A percentile compares a stretch with the other conserved stretches of the same genome.
Conservation (phyloP, 2,797 vertebrate species). For the Graptemys geographica region DNA sequence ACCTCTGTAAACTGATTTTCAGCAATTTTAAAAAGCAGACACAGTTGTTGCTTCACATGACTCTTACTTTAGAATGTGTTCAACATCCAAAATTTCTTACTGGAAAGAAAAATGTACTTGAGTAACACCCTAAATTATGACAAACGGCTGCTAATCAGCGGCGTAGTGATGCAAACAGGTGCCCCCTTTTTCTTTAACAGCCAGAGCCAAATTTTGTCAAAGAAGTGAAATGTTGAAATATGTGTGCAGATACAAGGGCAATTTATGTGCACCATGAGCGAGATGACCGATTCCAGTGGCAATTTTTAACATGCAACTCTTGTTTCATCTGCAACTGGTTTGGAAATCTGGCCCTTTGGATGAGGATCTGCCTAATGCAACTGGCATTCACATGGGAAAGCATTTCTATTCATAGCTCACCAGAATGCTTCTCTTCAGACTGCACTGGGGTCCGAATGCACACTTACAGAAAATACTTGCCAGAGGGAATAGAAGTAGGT, state of each 20-base stretch:
- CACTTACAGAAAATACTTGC: not conserved
- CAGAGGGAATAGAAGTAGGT: not conserved
- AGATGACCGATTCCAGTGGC: not conserved
- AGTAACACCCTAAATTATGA: not conserved
- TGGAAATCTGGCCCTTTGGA: not conserved
- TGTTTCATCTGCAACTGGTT: not conserved
- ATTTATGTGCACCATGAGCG: not conserved
- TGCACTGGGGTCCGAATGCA: not conserved
- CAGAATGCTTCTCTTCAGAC: not conserved
- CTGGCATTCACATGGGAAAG: not conserved
- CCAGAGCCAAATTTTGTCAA: not conserved
- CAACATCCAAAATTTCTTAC: not conserved
- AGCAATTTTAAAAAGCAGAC: not conserved
- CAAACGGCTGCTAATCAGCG: rapidly evolving
- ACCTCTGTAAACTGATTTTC: not conserved
- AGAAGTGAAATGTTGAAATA: not conserved
- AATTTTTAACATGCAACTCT: not conserved
- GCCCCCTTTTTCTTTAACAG: not conserved
- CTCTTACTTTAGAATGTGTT: not conserved
- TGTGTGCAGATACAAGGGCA: not conserved
- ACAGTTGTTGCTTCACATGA: not conserved
- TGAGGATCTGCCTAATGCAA: not conserved
- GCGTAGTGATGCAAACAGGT: rapidly evolving
- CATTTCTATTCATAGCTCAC: rapidly evolving
- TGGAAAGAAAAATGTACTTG: not conserved